Evolutionary conservation across 2,797 vertebrate genomes (phyloP), one percentile per base, ranked within the genome.

Genomic region (Gastrophryne carolinensis): DNA sequence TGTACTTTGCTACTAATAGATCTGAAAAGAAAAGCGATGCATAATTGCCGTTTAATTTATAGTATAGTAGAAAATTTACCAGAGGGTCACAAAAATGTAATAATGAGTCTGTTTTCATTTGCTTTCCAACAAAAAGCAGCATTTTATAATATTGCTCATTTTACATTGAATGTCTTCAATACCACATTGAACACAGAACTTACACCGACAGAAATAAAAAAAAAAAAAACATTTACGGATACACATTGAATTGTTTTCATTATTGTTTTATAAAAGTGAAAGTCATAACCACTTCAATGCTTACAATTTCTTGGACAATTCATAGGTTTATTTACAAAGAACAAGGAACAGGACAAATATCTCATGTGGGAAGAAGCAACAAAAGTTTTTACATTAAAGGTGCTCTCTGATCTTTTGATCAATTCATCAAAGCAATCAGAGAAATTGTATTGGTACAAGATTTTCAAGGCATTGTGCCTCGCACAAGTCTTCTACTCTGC

Each of bases 121-220:
- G 35, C 27, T 65, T 71, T 72, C 7, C 52, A 77, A 77, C 74
- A 77, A 71, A 76, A 77, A 77, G 75, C 75, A 77, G 75, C 75
- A 77, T 77, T 77, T 77, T 34, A 71, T 60, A 77, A 77, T 77
- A 77, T 77, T 77, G 75, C 75, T 77, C 50, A 65, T 71, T 76
- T 71, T 71, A 77, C 67, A 77, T 37, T 60, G 70, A 65, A 71
- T 32, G 5, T 60, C 47, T 41, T 57, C 23, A 60, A 58, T 52
- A 49, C n/a, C 61, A 77, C 75, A 77, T 77, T 24, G 44, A 70
- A 77, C 74, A 71, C 74, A 63, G 29, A 77, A 77, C 60, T 71
- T 50, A 77, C 52, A 72, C 58, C n/a, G 29, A 77, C 50, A 47
- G n/a, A n/a, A n/a, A n/a, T n/a, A n/a, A n/a, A n/a, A n/a, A n/a